Evolutionary conservation across 2,888 invertebrate genomes (phyloP), one percentile per base, ranked within the genome.

Genomic region (Acronicta psi): DNA sequence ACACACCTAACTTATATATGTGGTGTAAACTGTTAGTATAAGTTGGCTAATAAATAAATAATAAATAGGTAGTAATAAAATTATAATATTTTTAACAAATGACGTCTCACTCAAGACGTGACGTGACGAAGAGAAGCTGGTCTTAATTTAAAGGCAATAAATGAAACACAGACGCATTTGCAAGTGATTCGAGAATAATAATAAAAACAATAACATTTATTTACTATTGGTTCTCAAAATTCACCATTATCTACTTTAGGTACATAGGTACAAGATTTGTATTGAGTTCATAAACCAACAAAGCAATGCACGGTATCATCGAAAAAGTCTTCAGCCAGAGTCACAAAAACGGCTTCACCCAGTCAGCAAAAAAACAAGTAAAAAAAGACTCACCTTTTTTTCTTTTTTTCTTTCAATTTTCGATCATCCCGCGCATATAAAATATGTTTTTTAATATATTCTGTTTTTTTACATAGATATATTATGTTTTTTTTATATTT

Each of bases 151-250:
- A 44, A 49, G 41, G 23, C 44, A 20, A 43, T 44, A 87, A 92
- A 93, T 93, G 79, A 93, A 93, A 94, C 92, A 85, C 88, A 77
- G 66, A 76, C 74, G 77, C 75, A 68, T 91, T 76, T 93, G 93
- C 92, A 93, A 94, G 93, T 94, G 93, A 93, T 90, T 91, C 91
- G 89, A 93, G 93, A 93, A 91, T 93, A 90, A 90, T 92, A 91
- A 92, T 91, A 87, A 91, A 91, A 93, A 93, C 91, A 90, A 93
- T 91, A 93, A 93, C 92, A 90, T 93, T 91, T 93, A 92, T 91
- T 92, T 77, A 83, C 92, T 93, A 92, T 94, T 92, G 93, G 92
- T 93, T 93, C 92, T 90, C 89, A 90, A 88, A 90, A 80, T 85
- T 85, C 87, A 86, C 82, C 83, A 80, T 85, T 81, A 75, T 73